A percentile compares a stretch with the other conserved stretches of the same genome.
phyloP scores from a whole-genome alignment of 2,113 vertebrate genomes.

The Porphyrio hochstetteri region DNA sequence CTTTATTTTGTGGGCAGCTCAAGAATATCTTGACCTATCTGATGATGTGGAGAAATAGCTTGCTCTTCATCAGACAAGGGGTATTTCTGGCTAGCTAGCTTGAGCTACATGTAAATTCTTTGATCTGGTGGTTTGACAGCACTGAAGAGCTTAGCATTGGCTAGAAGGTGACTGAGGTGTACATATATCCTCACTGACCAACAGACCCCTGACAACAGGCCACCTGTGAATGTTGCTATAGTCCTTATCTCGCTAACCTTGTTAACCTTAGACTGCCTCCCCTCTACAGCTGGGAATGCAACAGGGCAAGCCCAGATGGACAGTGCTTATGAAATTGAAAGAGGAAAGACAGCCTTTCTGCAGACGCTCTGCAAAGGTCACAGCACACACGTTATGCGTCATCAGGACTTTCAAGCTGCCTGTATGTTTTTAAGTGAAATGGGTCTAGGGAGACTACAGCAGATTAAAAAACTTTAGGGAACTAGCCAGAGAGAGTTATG shows the following conservation, averaged over 20 bases:
- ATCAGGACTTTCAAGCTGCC: not conserved
- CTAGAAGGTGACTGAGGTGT: not conserved
- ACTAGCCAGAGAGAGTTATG: conserved; percentile 20
- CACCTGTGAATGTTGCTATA: not conserved
- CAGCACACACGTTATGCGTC: not conserved
- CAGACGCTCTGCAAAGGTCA: conserved; percentile 43
- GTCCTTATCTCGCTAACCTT: not conserved
- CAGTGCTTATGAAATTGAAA: conserved; percentile 58
- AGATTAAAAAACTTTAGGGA: conserved; percentile 8
- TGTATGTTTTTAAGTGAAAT: not conserved
- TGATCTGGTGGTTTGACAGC: not conserved
- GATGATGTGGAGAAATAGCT: not conserved
- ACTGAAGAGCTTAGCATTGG: not conserved
- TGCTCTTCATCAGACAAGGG: not conserved
- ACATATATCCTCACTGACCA: not conserved
- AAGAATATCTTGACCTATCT: not conserved
- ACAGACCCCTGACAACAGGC: not conserved
- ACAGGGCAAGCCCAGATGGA: conserved; percentile 36
- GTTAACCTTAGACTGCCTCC: not conserved
- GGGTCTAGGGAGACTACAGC: not conserved
- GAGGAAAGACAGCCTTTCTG: conserved; percentile 44
- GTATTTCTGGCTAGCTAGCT: not conserved
- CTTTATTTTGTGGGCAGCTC: not conserved
- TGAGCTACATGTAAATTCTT: not conserved
- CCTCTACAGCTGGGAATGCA: not conserved